phyloP scores from a whole-genome alignment of 2,888 invertebrate genomes.

The Tuta absoluta region DNA sequence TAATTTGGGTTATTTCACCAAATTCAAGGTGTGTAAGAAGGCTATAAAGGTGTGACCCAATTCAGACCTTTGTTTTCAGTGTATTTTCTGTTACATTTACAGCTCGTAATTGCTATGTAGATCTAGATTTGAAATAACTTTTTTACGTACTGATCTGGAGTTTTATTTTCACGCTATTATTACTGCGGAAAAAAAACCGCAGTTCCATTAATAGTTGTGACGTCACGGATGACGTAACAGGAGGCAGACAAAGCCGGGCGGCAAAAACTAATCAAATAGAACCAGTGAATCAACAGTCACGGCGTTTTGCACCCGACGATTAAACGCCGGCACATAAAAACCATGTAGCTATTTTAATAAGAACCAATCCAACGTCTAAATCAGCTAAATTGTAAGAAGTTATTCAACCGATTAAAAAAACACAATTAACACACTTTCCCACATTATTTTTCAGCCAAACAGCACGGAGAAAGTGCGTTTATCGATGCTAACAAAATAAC shows the following conservation, averaged over 20 bases:
- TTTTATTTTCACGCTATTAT: background rate
- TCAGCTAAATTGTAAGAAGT: slow-evolving; percentile 26
- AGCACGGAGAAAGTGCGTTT: slow-evolving; percentile 54
- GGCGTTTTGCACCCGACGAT: slow-evolving; percentile 7
- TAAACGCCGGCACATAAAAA: slow-evolving; percentile 12
- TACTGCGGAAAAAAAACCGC: slow-evolving; percentile 19
- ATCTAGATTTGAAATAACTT: background rate
- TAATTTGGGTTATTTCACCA: background rate
- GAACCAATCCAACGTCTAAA: slow-evolving; percentile 25
- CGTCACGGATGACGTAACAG: slow-evolving; percentile 66
- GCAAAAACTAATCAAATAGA: slow-evolving; percentile 28
- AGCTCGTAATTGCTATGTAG: background rate
- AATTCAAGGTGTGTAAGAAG: background rate
- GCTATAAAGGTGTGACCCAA: slow-evolving; percentile 8
- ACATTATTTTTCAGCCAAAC: slow-evolving; percentile 32
- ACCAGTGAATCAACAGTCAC: slow-evolving; percentile 18
- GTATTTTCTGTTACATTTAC: background rate
- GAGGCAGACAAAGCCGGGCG: slow-evolving; percentile 30
- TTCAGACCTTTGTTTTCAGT: background rate
- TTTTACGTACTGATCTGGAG: background rate
- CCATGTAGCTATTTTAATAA: slow-evolving; percentile 25
- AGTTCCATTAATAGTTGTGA: slow-evolving; percentile 32
- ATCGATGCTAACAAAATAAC: slow-evolving; percentile 39
- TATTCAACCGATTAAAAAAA: slow-evolving; percentile 33
- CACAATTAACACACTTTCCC: slow-evolving; percentile 31